Evolutionary conservation across 2,797 vertebrate genomes (phyloP), one percentile per base, ranked within the genome.

Genomic region (Ara ararauna): DNA sequence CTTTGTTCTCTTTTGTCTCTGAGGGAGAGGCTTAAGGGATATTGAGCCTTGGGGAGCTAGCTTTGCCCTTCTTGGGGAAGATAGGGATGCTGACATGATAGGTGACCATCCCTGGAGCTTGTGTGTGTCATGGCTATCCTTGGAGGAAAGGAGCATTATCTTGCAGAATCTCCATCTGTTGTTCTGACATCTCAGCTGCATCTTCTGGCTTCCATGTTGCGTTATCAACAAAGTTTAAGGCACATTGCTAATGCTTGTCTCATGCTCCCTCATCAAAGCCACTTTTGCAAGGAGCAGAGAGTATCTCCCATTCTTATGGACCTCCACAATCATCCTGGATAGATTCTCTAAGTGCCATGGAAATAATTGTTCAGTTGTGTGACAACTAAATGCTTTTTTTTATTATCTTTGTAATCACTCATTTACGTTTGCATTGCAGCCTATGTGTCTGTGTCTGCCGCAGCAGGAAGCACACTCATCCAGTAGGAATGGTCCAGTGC

Each of bases 231-330:
- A 5, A 74, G 24, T 80, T 80, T 60, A 90, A 48, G 53, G 29
- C 11, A 32, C 0, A 0, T 74, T 0, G 0, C 40, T 86, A n/a
- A 61, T 30, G 16, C 24, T 77, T 22, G 7, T 64, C 32, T 42
- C 5, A 1, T 53, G 67, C 38, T 91, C 27, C 32, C 32, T 89
- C 0, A 1, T 68, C 58, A 78, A 84, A 91, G 50, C 11, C 30
- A 29, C 3, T 2, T 71, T 76, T 65, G 50, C 60, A 87, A 83
- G 81, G 64, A 92, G 12, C 64, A 79, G 50, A 48, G 53, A 38
- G 47, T n/a, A 48, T 58, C 34, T 78, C 38, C 11, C 27, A 40
- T 22, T 54, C 26, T 53, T 42, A 72, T 14, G 38, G 50, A n/a
- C 54, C 32, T 75, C 42, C 12, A 4, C 60, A 34, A 16, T 68